These are phyloP conservation scores for Muschampia plurimacula DNA, from an alignment of 2,888 invertebrate species.

Conservation along the genomic window DNA sequence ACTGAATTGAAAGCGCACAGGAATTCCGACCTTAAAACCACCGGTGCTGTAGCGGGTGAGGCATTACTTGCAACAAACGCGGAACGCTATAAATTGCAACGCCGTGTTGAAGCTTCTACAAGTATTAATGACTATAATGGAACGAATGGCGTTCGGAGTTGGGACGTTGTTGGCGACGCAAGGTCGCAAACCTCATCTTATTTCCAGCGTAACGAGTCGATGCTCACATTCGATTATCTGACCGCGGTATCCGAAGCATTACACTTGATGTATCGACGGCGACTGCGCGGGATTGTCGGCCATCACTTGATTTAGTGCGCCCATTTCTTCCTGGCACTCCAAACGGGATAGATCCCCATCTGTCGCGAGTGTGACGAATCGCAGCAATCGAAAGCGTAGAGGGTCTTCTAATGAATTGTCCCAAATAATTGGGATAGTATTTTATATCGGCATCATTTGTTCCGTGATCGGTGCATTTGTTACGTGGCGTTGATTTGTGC, in stretches of 20 bases:
- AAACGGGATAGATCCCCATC: conserved; percentile 79
- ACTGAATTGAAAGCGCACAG: conserved; percentile 55
- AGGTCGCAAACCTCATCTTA: conserved; percentile 79
- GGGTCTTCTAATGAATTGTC: conserved; percentile 83
- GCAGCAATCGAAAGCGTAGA: conserved; percentile 77
- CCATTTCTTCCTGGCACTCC: conserved; percentile 83
- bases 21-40: conserved; percentile 64
- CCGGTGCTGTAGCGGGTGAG: conserved; percentile 17
- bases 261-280: conserved; percentile 84
- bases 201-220: conserved; percentile 84
- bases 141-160: conserved; percentile 50
- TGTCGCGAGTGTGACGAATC: conserved; percentile 79
- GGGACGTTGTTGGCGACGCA: conserved; percentile 59
- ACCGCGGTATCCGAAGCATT: conserved; percentile 84
- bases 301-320: conserved; percentile 79
- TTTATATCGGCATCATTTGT: conserved; percentile 83
- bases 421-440: conserved; percentile 84
- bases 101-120: conserved; percentile 31
- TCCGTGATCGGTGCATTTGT: conserved; percentile 80
- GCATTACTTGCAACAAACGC: conserved; percentile 31
- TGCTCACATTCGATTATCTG: conserved; percentile 86
- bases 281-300: conserved; percentile 82
- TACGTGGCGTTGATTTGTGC: conserved; percentile 78
- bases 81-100: conserved; percentile 36
- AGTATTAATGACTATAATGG: conserved; percentile 46